Base-by-base conservation (phyloP, 2,797 vertebrate species). In the Hypotaenidia okinawae region DNA sequence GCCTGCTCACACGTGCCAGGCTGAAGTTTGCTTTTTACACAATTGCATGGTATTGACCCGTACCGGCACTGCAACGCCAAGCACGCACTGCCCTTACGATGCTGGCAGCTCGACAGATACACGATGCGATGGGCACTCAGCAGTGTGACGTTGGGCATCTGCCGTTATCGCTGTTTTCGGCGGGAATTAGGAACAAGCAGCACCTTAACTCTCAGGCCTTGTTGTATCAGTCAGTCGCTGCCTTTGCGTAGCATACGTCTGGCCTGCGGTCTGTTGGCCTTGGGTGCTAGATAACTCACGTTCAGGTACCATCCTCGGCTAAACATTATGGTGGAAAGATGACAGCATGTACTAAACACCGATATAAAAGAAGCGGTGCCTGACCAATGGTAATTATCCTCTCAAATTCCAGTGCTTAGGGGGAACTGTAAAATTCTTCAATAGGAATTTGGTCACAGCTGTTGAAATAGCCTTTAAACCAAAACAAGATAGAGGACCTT, bases 1-100 rank as follows among this genome's bases (percentile, higher is more conserved):
- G 3, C 8, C 51, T 13, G 67, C 59, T 84, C 24, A 0, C 68
- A 8, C 6, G 0, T 27, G 6, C 14, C 51, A 2, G 21, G 7
- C 45, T 5, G 6, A 10, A 13, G 32, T 62, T 82, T 54, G 67
- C 5, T 55, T 63, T 66, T 89, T 47, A 19, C 75, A 13, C 84
- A n/a, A 4, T 7, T 1, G 8, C 3, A 5, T 15, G 9, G 6
- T 9, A 11, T 25, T 1, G 6, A 73, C 27, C 23, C 5, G 10
- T n/a, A 11, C 2, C 51, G 13, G 54, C 11, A 0, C 77, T 4
- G 37, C 28, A 1, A 9, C 5, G 3, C 19, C 67, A 13, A 74
- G 33, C 63, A 8, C 3, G 0, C 18, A 0, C 7, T 16, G 82
- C 43, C 32, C 4, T 10, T 7, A 6, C 4, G 0, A 6, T 12